Conservation (phyloP, 1,140 invertebrate genomes). For the Hyles euphorbiae region DNA sequence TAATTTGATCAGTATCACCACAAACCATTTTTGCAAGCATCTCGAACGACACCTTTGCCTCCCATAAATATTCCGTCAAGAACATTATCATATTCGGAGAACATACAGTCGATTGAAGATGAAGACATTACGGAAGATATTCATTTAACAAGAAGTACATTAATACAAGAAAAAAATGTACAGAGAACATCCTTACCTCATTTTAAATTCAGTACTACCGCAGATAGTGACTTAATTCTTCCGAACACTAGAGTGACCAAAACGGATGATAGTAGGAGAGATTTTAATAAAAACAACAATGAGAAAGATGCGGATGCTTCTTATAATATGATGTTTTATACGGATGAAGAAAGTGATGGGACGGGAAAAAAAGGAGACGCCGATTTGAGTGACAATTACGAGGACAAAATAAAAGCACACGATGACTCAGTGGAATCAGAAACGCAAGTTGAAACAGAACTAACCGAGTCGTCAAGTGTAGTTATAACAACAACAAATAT, state of each 20-base stretch:
- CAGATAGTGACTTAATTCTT: background rate
- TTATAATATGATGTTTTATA: constrained; percentile 44
- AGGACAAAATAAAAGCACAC: constrained; percentile 16
- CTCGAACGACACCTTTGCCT: constrained; percentile 28
- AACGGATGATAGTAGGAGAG: constrained; percentile 8
- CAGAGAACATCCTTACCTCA: constrained; percentile 13
- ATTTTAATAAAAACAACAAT: constrained; percentile 11
- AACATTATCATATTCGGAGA: constrained; percentile 21
- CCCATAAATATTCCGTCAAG: constrained; percentile 28
- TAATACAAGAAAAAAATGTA: constrained; percentile 10
- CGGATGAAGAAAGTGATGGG: constrained; percentile 28
- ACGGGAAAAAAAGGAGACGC: constrained; percentile 20
- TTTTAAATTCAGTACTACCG: background rate
- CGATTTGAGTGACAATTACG: constrained; percentile 22
- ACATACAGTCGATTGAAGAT: constrained; percentile 27
- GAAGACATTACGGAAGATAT: constrained; percentile 11
- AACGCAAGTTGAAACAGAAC: background rate
- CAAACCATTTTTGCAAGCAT: constrained; percentile 18
- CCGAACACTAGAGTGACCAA: background rate
- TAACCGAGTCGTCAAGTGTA: background rate
- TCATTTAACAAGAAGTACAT: constrained; percentile 21
- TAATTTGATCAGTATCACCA: constrained; percentile 5
- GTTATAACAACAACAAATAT: background rate
- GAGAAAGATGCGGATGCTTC: constrained; percentile 31
- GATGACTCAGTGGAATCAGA: background rate